Base-by-base conservation (phyloP, 2,797 vertebrate species). In the Furcifer pardalis region DNA sequence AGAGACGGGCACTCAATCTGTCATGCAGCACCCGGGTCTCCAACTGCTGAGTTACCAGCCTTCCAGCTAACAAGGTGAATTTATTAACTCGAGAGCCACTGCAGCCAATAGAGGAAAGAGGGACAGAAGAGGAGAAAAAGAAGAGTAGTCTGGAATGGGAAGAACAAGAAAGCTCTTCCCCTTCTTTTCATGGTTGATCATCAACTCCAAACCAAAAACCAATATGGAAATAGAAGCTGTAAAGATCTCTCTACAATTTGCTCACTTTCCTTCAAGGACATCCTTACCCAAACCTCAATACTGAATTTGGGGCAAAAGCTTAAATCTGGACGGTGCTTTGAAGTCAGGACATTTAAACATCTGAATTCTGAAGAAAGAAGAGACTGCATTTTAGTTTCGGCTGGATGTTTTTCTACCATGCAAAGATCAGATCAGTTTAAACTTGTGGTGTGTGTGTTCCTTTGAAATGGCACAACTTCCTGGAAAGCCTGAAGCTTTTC, bases 121-220 rank as follows among this genome's bases (percentile, higher is more conserved):
- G 56, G 4, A 15, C 23, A 7, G 9, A 44, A 42, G 59, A 46
- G 4, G 13, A 27, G 9, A 12, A 46, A 49, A 62, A 25, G 13
- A 73, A 25, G 17, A 32, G 4, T 35, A 68, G 73, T 75, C 52
- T 85, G 5, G 77, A 56, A 32, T 76, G 32, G 52, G 35, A 25
- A 59, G 63, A 62, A 13, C 1, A 4, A 68, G 49, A 30, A 63
- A 72, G n/a, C 60, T 42, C 44, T 74, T 21, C 72, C 60, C 81
- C 35, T 88, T 87, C 52, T 40, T 71, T 46, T 71, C 15, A 27
- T 65, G 65, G 27, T 52, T 78, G 56, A 80, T 82, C 72, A 82
- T 42, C 27, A 21, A 27, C 37, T 74, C 65, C 71, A 72, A 30
- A 44, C 52, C 66, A 25, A 82, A 77, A 71, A 63, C 74, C 72